Conservation (phyloP, 2,113 vertebrate species). For the Cricetomys ansorgei region DNA sequence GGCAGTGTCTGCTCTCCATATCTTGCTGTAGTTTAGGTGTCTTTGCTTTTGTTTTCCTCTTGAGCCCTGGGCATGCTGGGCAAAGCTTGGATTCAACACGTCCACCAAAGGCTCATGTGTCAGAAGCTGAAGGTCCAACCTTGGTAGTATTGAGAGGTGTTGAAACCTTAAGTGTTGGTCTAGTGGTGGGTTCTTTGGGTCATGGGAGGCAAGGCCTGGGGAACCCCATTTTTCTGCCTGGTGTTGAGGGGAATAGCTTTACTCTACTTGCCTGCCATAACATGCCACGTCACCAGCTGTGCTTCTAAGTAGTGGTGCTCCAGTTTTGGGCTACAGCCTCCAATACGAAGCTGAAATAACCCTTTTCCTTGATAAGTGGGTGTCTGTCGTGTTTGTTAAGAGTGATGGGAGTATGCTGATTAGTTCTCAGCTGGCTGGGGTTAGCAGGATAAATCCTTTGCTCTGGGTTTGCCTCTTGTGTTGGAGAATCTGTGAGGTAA, state of each 20-base stretch:
- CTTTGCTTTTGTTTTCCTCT: background rate
- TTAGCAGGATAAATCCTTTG: background rate
- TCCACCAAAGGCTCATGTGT: background rate
- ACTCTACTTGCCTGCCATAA: background rate
- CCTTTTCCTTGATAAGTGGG: background rate
- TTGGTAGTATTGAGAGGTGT: background rate
- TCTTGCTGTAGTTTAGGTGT: background rate
- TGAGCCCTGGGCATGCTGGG: background rate
- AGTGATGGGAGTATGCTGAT: background rate
- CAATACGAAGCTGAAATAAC: background rate
- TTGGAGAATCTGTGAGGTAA: slow-evolving; percentile 6
- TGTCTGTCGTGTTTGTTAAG: background rate
- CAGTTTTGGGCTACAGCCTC: background rate
- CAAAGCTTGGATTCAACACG: background rate
- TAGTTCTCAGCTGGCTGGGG: background rate
- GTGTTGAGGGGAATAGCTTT: background rate
- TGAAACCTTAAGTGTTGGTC: background rate
- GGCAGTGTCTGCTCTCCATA: background rate
- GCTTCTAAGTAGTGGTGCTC: background rate
- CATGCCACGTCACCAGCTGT: background rate
- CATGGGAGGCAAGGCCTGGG: background rate
- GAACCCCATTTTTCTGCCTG: background rate
- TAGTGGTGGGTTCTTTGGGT: background rate
- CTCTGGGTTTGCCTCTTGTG: background rate
- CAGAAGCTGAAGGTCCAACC: background rate